These are phyloP conservation scores for Melanotus villosus DNA, from an alignment of 2,888 invertebrate genomes.

Conservation along the genomic window DNA sequence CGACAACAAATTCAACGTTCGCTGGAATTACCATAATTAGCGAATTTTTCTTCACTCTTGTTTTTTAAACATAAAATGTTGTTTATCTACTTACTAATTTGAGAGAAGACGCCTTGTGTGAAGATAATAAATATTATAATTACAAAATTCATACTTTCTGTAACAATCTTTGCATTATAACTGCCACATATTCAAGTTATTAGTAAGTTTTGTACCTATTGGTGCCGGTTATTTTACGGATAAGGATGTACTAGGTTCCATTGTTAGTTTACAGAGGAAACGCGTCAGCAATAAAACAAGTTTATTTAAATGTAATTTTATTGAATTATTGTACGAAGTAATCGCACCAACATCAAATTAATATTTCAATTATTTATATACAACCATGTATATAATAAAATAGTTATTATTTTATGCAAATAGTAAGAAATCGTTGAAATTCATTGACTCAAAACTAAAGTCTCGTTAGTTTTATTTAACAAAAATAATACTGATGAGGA, in stretches of 20 bases:
- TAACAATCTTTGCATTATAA: not conserved
- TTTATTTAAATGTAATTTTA: conserved; percentile 46
- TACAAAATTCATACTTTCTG: not conserved
- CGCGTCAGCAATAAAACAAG: too few relatives aligned
- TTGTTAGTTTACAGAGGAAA: too few relatives aligned
- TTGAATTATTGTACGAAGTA: conserved; percentile 65
- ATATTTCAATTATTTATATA: conserved; percentile 63
- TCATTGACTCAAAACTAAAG: conserved; percentile 42
- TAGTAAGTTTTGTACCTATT: not conserved
- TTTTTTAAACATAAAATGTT: too few relatives aligned
- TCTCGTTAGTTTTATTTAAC: conserved; percentile 40
- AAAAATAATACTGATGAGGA: conserved; percentile 45
- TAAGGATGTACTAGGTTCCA: not conserved
- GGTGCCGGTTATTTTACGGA: not conserved
- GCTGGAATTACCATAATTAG: too few relatives aligned
- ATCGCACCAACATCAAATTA: conserved; percentile 68
- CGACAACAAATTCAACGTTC: conserved; percentile 8
- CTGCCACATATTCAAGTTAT: not conserved
- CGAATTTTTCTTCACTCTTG: too few relatives aligned
- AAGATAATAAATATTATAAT: not conserved
- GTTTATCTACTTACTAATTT: not conserved
- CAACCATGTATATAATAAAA: conserved; percentile 60
- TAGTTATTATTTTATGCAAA: conserved; percentile 61
- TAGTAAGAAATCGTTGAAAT: conserved; percentile 60
- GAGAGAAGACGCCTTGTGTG: not conserved